Percentiles rank a stretch among this genome's conserved stretches.
phyloP scores from a whole-genome alignment of 2,797 vertebrate genomes.

The Girardinus metallicus region DNA sequence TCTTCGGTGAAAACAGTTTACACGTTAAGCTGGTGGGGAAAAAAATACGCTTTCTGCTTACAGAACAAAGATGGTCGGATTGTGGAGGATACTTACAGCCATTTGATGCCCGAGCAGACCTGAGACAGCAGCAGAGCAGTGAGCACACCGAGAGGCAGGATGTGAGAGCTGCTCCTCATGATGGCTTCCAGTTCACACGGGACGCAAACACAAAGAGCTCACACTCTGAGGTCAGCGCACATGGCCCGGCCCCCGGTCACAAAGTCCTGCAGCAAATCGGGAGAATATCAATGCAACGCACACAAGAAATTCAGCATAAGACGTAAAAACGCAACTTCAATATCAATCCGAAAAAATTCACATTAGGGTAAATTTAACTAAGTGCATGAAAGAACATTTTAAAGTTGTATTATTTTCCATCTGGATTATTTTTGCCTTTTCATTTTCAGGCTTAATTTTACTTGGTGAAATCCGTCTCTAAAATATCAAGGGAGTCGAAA shows the following conservation, averaged over 20 bases:
- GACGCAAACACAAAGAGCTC: constrained; percentile 56
- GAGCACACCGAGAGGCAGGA: constrained; percentile 84
- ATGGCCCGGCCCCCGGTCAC: constrained; percentile 61
- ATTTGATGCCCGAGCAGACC: constrained; percentile 94
- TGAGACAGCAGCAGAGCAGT: constrained; percentile 88
- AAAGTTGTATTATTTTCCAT: background rate
- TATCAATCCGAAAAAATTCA: background rate
- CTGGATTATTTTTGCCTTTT: background rate
- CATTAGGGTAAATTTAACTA: background rate
- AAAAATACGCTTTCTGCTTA: background rate
- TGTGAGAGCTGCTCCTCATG: constrained; percentile 84
- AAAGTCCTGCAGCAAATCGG: constrained; percentile 53
- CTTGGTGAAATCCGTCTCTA: background rate
- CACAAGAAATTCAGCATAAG: background rate
- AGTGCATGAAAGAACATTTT: background rate
- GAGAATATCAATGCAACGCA: constrained; percentile 3
- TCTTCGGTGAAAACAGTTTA: constrained; percentile 23
- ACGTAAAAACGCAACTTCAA: background rate
- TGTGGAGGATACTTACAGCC: constrained; percentile 90
- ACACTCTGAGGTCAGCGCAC: constrained; percentile 67
- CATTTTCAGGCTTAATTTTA: background rate
- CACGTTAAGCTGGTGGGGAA: background rate
- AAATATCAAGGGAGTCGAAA: background rate
- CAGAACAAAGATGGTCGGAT: background rate
- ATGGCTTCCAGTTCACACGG: constrained; percentile 60